Evolutionary conservation across 2,113 vertebrate species (phyloP), one percentile per base, ranked within the genome.

Genomic region (Ornithorhynchus anatinus): DNA sequence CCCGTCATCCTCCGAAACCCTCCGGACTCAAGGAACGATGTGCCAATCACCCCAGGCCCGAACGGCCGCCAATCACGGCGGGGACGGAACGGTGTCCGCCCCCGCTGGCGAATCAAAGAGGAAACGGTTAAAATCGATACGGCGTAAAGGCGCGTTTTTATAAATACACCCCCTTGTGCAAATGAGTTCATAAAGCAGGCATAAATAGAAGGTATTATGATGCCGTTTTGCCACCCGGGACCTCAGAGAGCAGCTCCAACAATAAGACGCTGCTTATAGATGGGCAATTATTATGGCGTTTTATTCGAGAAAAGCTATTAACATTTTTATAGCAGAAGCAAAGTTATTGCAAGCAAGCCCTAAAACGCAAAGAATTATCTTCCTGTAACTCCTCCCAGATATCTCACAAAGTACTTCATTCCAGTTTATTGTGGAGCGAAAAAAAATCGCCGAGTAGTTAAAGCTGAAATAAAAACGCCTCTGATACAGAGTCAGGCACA

Each of bases 121-220:
- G 11, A 75, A 82, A 72, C 70, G 36, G 75, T 81, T 77, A 65
- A 25, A 67, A 47, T 36, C 0, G 16, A 69, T 43, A 48, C 43
- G 62, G 72, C 77, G 71, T 45, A 45, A 68, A 79, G 5, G 69
- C 19, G 57, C 53, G 67, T 16, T 75, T 72, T 67, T 79, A 65
- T 58, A 89, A 81, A 51, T 35, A 67, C 61, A 70, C 78, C 60
- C 32, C 75, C 80, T 59, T 60, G 76, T 61, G 35, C 20, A 70
- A 70, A 63, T 59, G 35, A 70, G 66, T 62, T 73, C 72, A 74
- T 40, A 78, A 62, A 47, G 16, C 64, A 77, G 23, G 81, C 65
- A 85, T 37, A 84, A 74, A 85, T 86, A 86, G 20, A 3, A 83
- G 45, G 79, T 81, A 85, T 75, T 77, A 75, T 65, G 81, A 79